A percentile compares a stretch with the other conserved stretches of the same genome.
Conservation (phyloP, 2,888 invertebrate genomes). For the Stratiomys singularior region DNA sequence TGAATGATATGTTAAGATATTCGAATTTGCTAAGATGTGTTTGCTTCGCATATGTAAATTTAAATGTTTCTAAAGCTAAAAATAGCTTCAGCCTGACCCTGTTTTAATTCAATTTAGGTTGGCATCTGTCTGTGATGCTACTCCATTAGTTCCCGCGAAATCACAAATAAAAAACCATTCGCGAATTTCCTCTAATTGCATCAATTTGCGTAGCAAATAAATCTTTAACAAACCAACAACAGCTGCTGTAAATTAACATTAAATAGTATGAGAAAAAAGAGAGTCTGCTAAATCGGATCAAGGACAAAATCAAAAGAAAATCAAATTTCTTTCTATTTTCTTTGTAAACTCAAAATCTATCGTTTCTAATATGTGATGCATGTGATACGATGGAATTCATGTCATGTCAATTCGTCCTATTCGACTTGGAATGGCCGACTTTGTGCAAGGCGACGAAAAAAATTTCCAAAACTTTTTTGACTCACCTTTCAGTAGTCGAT, state of each 20-base stretch:
- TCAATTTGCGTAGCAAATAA: background rate
- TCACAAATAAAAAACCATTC: background rate
- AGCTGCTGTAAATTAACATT: background rate
- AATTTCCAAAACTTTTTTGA: background rate
- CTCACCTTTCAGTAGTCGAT: conserved; percentile 79
- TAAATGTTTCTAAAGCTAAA: background rate
- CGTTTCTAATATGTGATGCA: too few relatives aligned
- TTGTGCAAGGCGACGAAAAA: too few relatives aligned
- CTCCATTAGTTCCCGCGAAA: too few relatives aligned
- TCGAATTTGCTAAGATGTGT: too few relatives aligned
- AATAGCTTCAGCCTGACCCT: background rate
- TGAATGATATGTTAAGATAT: background rate
- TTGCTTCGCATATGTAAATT: background rate
- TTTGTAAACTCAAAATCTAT: too few relatives aligned
- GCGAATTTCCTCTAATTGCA: background rate
- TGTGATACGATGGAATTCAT: too few relatives aligned
- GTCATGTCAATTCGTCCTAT: too few relatives aligned
- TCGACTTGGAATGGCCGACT: too few relatives aligned
- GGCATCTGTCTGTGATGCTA: too few relatives aligned
- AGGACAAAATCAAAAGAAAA: conserved; percentile 13
- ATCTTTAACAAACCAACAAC: background rate
- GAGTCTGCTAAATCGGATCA: background rate
- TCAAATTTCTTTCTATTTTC: too few relatives aligned
- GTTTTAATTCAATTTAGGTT: background rate
- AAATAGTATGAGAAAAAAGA: background rate